A percentile compares a stretch with the other conserved stretches of the same genome.
These are phyloP conservation scores for Chaetodon auriga DNA, from an alignment of 2,113 vertebrate genomes.

Conservation along the genomic window DNA sequence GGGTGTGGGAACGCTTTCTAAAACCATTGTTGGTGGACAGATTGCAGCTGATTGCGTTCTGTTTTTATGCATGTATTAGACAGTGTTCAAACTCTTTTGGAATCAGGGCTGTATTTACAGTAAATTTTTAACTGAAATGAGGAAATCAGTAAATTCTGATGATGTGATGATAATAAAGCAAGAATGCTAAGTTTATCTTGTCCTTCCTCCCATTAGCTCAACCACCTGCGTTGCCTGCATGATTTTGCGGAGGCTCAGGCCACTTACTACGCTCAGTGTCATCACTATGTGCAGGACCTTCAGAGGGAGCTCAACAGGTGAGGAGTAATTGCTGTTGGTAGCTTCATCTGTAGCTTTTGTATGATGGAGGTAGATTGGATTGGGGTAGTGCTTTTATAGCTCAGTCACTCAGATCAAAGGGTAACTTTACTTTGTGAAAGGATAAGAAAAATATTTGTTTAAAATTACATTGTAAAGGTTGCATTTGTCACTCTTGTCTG, in stretches of 20 bases:
- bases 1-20: no score
- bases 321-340: slow-evolving; percentile 10
- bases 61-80: no score
- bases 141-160: not conserved
- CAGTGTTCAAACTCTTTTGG: no score
- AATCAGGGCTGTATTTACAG: not conserved
- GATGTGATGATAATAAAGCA: no score
- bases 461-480: slow-evolving; percentile 68
- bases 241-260: slow-evolving; percentile 96
- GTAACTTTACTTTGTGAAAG: no score
- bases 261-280: slow-evolving; percentile 93
- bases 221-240: slow-evolving; percentile 94
- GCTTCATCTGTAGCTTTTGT: not conserved
- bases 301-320: slow-evolving; percentile 95
- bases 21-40: no score
- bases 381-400: not conserved
- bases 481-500: no score
- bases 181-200: not conserved
- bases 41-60: no score
- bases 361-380: not conserved
- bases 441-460: not conserved
- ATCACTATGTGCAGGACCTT: slow-evolving; percentile 94
- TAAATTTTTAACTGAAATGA: not conserved
- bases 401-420: not conserved
- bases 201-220: slow-evolving; percentile 85